Evolutionary conservation across 2,888 invertebrate genomes (phyloP), one percentile per base, ranked within the genome.

Genomic region (Acleris cristana): DNA sequence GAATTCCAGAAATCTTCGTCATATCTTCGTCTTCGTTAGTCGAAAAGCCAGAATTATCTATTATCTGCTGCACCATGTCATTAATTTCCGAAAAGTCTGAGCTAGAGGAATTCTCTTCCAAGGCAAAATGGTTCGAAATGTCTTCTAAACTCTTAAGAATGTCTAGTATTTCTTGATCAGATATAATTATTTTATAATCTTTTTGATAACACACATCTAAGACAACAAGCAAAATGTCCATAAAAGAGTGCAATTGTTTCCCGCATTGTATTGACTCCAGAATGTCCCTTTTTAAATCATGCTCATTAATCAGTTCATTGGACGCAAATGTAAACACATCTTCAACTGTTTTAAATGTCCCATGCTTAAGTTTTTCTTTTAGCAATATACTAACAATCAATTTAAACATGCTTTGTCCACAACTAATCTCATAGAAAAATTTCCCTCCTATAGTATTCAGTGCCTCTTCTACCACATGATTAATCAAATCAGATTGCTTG

Each of bases 41-140:
- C 52, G 75, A 72, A 65, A 80, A 79, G 8, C 79, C 82, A 64
- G 94, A 94, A 59, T 87, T 83, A 59, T 78, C 79, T 52, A 96
- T 94, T 52, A 95, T 87, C 66, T 93, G 84, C 72, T 95, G 93
- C 61, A 97, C 93, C 77, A 96, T 96, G 69, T 94, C 93, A 76
- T 95, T 96, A 93, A 97, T 96, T 83, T 96, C 95, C 59, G 96
- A 95, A 84, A 97, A 97, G 70, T 96, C 96, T 8, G 96, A 96
- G 55, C 90, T 90, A 2, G 81, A 83, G 19, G 80, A 75, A 65
- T 76, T 75, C 34, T 83, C 78, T 63, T 90, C 87, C 84, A 84
- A 87, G 51, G 78, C 80, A 80, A 92, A 92, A 70, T 89, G 90
- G 70, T 83, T 87, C 21, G 90, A 86, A 68, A 88, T 79, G 55